Conservation (phyloP, 2,888 invertebrate genomes). For the Idaea dimidiata region DNA sequence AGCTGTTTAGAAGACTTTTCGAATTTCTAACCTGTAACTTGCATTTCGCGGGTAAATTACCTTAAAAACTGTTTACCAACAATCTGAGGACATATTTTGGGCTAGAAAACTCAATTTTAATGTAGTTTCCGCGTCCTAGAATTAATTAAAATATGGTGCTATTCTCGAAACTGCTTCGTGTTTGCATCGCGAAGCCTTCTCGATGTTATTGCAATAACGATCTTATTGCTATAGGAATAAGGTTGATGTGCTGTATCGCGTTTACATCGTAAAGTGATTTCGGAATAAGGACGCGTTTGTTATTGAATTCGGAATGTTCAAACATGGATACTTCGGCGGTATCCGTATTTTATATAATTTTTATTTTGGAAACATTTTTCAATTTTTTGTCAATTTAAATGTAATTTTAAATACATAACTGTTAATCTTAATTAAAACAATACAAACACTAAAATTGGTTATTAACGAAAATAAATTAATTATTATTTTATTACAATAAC, state of each 20-base stretch:
- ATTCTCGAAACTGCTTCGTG: conserved; percentile 58
- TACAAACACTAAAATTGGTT: too few species aligned
- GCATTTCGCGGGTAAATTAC: conserved; percentile 52
- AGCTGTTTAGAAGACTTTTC: conserved; percentile 27
- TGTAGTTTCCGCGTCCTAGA: conserved; percentile 38
- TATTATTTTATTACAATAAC: too few species aligned
- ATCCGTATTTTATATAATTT: conserved; percentile 21
- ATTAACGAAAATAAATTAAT: too few species aligned
- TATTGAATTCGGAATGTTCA: conserved; percentile 48
- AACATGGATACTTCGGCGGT: conserved; percentile 28
- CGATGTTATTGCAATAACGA: conserved; percentile 40
- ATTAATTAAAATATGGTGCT: conserved; percentile 51
- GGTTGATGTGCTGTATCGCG: conserved; percentile 38
- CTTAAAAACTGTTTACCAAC: conserved; percentile 35
- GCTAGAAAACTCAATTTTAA: conserved; percentile 12
- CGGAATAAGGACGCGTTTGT: conserved; percentile 60
- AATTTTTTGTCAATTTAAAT: conserved; percentile 6
- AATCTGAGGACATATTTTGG: conserved; percentile 18
- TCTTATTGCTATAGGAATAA: conserved; percentile 41
- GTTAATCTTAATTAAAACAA: too few species aligned
- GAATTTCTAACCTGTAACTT: conserved; percentile 41
- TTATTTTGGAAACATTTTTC: conserved; percentile 18
- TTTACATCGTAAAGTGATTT: conserved; percentile 30
- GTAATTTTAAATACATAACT: too few species aligned
- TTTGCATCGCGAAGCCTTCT: conserved; percentile 33